Conservation (phyloP, 2,888 invertebrate genomes). For the Diplazon laetatorius region DNA sequence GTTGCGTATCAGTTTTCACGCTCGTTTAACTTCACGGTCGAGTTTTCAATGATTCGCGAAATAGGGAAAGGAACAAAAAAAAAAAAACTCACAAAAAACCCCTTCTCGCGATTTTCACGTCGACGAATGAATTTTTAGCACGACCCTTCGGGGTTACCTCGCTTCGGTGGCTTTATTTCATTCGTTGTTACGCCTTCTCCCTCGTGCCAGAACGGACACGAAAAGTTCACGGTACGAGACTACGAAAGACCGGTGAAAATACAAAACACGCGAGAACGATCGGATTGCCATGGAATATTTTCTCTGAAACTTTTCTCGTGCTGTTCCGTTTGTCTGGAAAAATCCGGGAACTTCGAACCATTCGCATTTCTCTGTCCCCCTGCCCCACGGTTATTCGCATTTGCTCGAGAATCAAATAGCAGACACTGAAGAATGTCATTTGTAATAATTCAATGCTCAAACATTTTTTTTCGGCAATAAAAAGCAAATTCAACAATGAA, state of each 20-base stretch:
- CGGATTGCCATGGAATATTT: neutral
- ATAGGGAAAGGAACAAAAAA: too few species aligned
- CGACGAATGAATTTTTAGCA: neutral
- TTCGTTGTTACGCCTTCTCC: neutral
- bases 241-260: neutral
- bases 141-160: neutral
- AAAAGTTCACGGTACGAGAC: neutral
- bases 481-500: too few species aligned
- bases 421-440: slow-evolving; percentile 2
- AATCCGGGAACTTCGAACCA: neutral
- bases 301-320: neutral
- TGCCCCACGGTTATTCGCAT: neutral
- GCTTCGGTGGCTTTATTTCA: neutral
- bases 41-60: slow-evolving; percentile 33
- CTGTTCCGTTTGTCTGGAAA: neutral
- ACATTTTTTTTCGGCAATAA: too few species aligned
- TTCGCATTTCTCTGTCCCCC: too few species aligned
- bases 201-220: neutral
- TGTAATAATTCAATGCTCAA: neutral
- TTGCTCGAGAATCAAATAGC: neutral
- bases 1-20: slow-evolving; percentile 15
- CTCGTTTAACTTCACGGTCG: slow-evolving; percentile 7
- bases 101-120: slow-evolving; percentile 28
- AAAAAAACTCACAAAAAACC: too few species aligned
- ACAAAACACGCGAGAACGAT: neutral